Evolutionary conservation across 2,888 invertebrate species (phyloP).

Genomic region (Lycophotia porphyrea): DNA sequence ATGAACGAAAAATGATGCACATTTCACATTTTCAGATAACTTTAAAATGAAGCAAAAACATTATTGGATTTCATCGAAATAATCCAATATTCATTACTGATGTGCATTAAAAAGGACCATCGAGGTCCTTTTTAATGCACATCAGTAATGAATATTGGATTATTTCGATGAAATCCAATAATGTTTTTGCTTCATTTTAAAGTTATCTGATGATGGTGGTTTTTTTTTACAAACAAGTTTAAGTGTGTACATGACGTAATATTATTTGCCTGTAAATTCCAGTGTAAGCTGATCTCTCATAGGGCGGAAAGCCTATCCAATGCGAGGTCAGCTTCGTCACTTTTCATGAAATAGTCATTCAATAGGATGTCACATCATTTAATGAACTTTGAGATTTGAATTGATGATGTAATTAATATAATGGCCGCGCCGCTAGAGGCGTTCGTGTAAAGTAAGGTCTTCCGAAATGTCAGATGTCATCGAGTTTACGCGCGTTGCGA

Average conservation of each 20-base stretch:
- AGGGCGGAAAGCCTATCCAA: no score
- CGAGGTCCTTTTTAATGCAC: background rate
- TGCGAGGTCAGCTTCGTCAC: no score
- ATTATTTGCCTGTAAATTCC: background rate
- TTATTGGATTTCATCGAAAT: conserved; percentile 8
- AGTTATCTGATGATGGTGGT: background rate
- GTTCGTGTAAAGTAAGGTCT: no score
- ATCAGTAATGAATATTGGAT: background rate
- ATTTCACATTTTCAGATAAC: conserved; percentile 12
- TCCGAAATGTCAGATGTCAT: no score
- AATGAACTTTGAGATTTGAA: no score
- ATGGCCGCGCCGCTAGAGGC: no score
- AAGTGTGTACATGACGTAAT: background rate
- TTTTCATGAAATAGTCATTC: no score
- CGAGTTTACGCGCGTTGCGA: no score
- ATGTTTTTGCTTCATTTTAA: background rate
- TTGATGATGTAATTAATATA: no score
- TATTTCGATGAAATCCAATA: conserved; percentile 7
- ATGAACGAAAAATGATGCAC: background rate
- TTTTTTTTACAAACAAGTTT: background rate
- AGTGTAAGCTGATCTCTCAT: background rate
- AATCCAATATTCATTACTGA: background rate
- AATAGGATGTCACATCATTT: no score
- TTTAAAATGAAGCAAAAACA: background rate
- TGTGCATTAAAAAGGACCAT: background rate